These are phyloP conservation scores for Taurulus bubalis DNA, from an alignment of 2,113 vertebrate species.

Conservation along the genomic window DNA sequence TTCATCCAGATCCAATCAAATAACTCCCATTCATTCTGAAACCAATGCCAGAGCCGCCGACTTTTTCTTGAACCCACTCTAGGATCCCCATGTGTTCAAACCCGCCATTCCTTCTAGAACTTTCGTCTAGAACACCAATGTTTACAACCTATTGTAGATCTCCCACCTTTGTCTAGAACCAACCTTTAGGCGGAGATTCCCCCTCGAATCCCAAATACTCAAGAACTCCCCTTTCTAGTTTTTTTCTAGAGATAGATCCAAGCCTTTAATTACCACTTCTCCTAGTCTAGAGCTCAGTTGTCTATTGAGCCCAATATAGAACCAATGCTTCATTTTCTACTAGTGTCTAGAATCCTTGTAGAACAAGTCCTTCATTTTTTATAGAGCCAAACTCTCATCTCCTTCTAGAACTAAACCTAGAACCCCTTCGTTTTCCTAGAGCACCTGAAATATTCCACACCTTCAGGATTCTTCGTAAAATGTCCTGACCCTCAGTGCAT, in stretches of 20 bases:
- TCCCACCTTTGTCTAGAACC: neutral
- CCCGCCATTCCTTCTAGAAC: neutral
- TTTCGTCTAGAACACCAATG: neutral
- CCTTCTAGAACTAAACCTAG: neutral
- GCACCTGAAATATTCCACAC: neutral
- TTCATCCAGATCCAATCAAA: neutral
- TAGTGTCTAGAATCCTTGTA: neutral
- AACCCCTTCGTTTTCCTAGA: neutral
- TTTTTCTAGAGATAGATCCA: neutral
- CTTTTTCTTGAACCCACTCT: neutral
- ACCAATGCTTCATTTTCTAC: neutral
- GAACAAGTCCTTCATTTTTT: neutral
- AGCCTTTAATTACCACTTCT: neutral
- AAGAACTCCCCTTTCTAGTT: neutral
- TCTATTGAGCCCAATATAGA: neutral
- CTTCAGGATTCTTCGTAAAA: neutral
- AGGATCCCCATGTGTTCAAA: neutral
- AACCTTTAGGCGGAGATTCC: neutral
- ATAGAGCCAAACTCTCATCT: neutral
- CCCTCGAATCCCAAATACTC: neutral
- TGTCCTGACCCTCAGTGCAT: slow-evolving; percentile 66
- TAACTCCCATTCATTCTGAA: neutral
- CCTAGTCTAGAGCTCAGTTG: neutral
- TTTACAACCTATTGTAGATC: neutral
- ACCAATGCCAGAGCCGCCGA: neutral